Evolutionary conservation across 2,888 invertebrate genomes (phyloP).

Genomic region (Boloria euphrosyne): DNA sequence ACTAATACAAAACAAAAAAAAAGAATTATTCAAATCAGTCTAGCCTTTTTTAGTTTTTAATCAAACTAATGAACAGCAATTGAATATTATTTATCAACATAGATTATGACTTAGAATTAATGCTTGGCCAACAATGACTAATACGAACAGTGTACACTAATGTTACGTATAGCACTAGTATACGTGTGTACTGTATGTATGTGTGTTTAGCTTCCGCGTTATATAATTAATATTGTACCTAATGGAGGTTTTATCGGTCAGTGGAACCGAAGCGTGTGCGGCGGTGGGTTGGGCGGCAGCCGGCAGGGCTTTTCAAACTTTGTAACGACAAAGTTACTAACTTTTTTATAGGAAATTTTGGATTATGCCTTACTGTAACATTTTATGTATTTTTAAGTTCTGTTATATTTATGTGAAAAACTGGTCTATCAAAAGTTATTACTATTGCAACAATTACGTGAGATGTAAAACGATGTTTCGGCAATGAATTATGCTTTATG

Average conservation of each 20-base stretch:
- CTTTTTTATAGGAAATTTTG: not conserved
- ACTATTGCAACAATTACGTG: too few relatives aligned
- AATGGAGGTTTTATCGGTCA: slow-evolving; percentile 30
- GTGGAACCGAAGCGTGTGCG: slow-evolving; percentile 17
- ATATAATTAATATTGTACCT: slow-evolving; percentile 12
- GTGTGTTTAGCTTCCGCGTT: slow-evolving; percentile 20
- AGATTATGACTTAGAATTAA: not conserved
- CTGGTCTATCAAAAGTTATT: too few relatives aligned
- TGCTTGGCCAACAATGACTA: not conserved
- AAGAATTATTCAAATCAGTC: too few relatives aligned
- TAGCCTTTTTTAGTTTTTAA: too few relatives aligned
- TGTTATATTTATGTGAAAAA: too few relatives aligned
- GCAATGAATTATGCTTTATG: too few relatives aligned
- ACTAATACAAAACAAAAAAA: too few relatives aligned
- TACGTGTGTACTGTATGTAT: not conserved
- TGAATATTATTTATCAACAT: too few relatives aligned
- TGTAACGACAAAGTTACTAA: not conserved
- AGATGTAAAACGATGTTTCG: too few relatives aligned
- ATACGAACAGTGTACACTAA: not conserved
- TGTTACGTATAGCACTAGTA: not conserved
- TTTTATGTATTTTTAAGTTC: too few relatives aligned
- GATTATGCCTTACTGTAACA: too few relatives aligned
- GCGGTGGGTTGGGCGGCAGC: slow-evolving; percentile 14
- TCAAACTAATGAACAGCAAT: too few relatives aligned
- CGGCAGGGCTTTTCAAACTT: slow-evolving; percentile 10